Evolutionary conservation across 2,888 invertebrate genomes (phyloP).

Genomic region (Trisateles emortualis): DNA sequence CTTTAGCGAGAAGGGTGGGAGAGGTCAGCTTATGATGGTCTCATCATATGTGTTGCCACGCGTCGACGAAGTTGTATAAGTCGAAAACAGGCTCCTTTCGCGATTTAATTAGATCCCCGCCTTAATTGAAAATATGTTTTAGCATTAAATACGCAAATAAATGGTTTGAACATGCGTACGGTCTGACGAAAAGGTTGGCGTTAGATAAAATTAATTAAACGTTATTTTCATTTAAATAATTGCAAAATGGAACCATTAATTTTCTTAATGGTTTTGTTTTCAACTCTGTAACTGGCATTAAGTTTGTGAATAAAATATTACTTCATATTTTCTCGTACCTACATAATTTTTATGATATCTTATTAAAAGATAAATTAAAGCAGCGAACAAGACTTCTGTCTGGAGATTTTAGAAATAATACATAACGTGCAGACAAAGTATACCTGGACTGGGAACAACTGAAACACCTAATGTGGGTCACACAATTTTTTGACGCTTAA

Average conservation of each 20-base stretch:
- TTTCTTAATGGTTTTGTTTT: slow-evolving; percentile 5
- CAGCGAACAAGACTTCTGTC: too few species aligned
- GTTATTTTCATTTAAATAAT: slow-evolving; percentile 8
- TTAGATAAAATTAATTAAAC: slow-evolving; percentile 5
- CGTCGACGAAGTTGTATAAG: slow-evolving; percentile 66
- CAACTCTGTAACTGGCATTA: slow-evolving; percentile 4
- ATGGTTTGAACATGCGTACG: slow-evolving; percentile 60
- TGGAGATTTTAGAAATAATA: too few species aligned
- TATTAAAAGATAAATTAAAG: too few species aligned
- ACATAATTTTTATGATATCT: too few species aligned
- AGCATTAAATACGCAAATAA: slow-evolving; percentile 70
- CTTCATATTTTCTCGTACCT: too few species aligned
- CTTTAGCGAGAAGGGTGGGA: slow-evolving; percentile 25
- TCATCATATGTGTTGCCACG: slow-evolving; percentile 62
- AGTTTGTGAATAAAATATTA: slow-evolving; percentile 3
- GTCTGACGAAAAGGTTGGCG: slow-evolving; percentile 40
- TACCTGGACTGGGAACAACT: too few species aligned
- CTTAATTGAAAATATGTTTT: slow-evolving; percentile 78
- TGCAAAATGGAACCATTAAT: slow-evolving; percentile 8
- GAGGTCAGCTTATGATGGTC: slow-evolving; percentile 56
- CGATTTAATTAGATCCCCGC: slow-evolving; percentile 74
- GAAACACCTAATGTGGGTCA: too few species aligned
- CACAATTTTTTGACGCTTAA: too few species aligned
- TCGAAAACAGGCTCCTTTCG: slow-evolving; percentile 73
- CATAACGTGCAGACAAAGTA: too few species aligned